These are phyloP conservation scores for Rhabditophanes sp. DNA, from an alignment of 2,888 invertebrate species.

Conservation along the genomic window DNA sequence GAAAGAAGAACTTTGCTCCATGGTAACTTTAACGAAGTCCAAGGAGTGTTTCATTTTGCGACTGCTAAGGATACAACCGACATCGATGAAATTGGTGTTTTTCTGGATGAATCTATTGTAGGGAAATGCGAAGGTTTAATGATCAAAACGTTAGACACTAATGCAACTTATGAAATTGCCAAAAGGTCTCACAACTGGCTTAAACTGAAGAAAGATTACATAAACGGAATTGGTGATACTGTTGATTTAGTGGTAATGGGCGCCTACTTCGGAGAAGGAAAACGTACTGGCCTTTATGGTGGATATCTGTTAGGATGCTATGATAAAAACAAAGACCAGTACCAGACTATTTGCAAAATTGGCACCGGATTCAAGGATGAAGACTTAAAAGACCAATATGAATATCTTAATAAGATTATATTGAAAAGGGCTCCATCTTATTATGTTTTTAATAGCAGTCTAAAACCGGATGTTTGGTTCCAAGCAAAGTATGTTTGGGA, in stretches of 20 bases:
- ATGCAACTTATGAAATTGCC: slow-evolving; percentile 90
- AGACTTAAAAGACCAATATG: slow-evolving; percentile 61
- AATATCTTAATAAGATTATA: slow-evolving; percentile 60
- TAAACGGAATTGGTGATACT: slow-evolving; percentile 88
- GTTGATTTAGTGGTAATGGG: slow-evolving; percentile 87
- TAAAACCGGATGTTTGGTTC: slow-evolving; percentile 74
- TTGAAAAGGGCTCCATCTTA: slow-evolving; percentile 54
- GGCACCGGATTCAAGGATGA: slow-evolving; percentile 90
- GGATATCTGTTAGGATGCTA: slow-evolving; percentile 87
- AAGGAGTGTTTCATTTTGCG: slow-evolving; percentile 75
- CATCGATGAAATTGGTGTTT: slow-evolving; percentile 78
- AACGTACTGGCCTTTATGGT: slow-evolving; percentile 76
- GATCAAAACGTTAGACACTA: slow-evolving; percentile 78
- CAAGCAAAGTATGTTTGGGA: slow-evolving; percentile 76
- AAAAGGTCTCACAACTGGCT: slow-evolving; percentile 83
- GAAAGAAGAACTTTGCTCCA: slow-evolving; percentile 53
- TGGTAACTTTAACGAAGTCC: slow-evolving; percentile 33
- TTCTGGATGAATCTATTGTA: slow-evolving; percentile 80
- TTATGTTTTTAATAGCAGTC: slow-evolving; percentile 60
- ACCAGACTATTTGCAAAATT: slow-evolving; percentile 80
- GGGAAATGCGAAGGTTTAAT: slow-evolving; percentile 90
- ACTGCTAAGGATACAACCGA: slow-evolving; percentile 63
- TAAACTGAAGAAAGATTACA: slow-evolving; percentile 66
- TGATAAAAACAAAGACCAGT: slow-evolving; percentile 72
- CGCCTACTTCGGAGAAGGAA: slow-evolving; percentile 72